Percentiles rank a stretch among this genome's conserved stretches.
Conservation (phyloP, 2,797 vertebrate genomes). For the Acanthis flammea region DNA sequence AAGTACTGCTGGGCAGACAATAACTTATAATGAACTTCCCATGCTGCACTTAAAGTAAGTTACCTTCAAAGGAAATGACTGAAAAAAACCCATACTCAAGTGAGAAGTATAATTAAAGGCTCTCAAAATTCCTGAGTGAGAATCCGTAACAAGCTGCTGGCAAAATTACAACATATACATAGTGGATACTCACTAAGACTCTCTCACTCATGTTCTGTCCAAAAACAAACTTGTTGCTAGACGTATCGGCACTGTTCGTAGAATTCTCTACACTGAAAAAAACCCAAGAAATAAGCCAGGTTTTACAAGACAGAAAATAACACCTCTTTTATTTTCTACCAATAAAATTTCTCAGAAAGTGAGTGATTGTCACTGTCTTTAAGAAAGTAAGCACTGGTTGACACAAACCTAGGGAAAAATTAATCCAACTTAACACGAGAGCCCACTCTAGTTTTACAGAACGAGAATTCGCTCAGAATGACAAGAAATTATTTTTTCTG, state of each 20-base stretch:
- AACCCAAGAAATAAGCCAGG: not conserved
- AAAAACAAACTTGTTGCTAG: slow-evolving; percentile 93
- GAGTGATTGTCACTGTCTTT: not conserved
- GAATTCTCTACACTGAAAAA: slow-evolving; percentile 86
- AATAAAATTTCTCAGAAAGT: not conserved
- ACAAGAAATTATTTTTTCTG: not conserved
- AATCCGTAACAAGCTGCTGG: accelerated
- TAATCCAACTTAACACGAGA: not conserved
- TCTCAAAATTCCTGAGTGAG: not conserved
- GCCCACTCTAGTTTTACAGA: not conserved
- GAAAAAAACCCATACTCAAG: not conserved
- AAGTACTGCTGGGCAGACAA: not conserved
- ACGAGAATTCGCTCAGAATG: not conserved
- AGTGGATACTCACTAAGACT: slow-evolving; percentile 87
- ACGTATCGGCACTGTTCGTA: slow-evolving; percentile 82
- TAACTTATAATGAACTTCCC: not conserved
- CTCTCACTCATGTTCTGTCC: slow-evolving; percentile 98
- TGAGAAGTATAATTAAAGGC: not conserved
- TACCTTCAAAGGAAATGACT: not conserved
- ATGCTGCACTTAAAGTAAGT: not conserved
- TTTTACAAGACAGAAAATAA: not conserved
- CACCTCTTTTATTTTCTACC: not conserved
- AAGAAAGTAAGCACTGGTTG: not conserved
- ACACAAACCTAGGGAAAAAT: not conserved
- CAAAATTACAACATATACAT: not conserved